Base-by-base conservation (phyloP, 2,797 vertebrate genomes). In the Telmatherina bonti region DNA sequence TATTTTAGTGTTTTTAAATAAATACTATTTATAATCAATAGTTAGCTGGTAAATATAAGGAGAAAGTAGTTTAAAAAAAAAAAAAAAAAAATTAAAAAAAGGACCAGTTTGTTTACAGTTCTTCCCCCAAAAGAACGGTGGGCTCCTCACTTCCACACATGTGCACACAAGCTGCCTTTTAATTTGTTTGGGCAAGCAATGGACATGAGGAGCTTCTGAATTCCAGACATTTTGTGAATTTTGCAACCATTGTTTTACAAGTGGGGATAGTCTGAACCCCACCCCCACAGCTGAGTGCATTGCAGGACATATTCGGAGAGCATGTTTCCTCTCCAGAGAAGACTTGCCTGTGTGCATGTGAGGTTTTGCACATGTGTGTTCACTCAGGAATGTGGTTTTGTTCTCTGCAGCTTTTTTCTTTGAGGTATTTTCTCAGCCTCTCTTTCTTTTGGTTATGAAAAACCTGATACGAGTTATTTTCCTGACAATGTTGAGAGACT, bases 191-290 rank as follows among this genome's bases (percentile, higher is more conserved):
- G 86, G 68, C 85, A 84, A 74, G 78, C 53, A 70, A 52, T 68
- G 62, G 72, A 80, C 43, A 74, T 24, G 72, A 83, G 78, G 85
- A 78, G 13, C 62, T 33, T 75, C 15, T 72, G 87, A 90, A 92
- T 93, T 91, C 91, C 89, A 90, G 83, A 89, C 87, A 88, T 89
- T 88, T 89, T 60, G 80, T 67, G 74, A 78, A 89, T 82, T 89
- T 91, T 59, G 85, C 68, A 85, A 74, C 82, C 47, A 74, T 76
- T 80, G 82, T 81, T 90, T 85, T 84, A 89, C 88, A 82, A 87
- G 85, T 76, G 70, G 64, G 53, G 77, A 70, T 74, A 12, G 74
- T 84, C 78, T 74, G 73, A 78, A 30, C 76, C 58, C 85, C 79
- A 27, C 85, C 79, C 72, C 79, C 67, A 16, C 8, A 27, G 76